Percentiles rank a stretch among this genome's conserved stretches.
These are phyloP conservation scores for Andrena hattorfiana DNA, from an alignment of 2,888 invertebrate species.

Conservation along the genomic window DNA sequence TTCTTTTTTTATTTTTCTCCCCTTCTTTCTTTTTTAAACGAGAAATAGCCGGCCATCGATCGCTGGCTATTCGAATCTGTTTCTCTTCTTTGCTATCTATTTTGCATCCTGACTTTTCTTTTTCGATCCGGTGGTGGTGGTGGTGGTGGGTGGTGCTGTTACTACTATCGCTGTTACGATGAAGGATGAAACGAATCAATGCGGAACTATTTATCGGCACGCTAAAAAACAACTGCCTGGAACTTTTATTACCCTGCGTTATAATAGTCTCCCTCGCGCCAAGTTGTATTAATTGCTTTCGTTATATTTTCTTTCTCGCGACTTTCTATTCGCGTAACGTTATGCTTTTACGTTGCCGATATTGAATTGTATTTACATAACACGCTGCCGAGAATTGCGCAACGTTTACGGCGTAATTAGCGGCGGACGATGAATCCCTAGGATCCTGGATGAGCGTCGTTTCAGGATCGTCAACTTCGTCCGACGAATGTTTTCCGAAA, in stretches of 20 bases:
- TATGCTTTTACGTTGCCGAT: neutral
- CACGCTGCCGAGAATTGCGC: neutral
- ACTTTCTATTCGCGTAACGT: neutral
- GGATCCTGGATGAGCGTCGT: slow-evolving; percentile 33
- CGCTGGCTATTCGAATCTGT: slow-evolving; percentile 40
- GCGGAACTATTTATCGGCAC: neutral
- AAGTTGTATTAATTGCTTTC: neutral
- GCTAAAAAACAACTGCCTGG: slow-evolving; percentile 17
- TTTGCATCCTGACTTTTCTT: slow-evolving; percentile 15
- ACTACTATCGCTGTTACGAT: slow-evolving; percentile 3
- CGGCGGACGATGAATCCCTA: slow-evolving; percentile 21
- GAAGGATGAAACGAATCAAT: slow-evolving; percentile 32
- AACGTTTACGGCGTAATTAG: slow-evolving; percentile 5
- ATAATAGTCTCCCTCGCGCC: neutral
- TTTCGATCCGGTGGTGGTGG: slow-evolving; percentile 15
- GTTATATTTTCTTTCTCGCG: neutral
- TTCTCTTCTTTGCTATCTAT: slow-evolving; percentile 39
- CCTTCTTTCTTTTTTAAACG: slow-evolving; percentile 26
- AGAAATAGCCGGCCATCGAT: slow-evolving; percentile 23
- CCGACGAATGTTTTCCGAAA: slow-evolving; percentile 2
- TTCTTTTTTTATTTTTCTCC: slow-evolving; percentile 78
- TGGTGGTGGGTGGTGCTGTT: slow-evolving; percentile 26
- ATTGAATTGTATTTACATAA: slow-evolving; percentile 2
- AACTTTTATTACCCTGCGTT: slow-evolving; percentile 13
- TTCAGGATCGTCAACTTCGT: slow-evolving; percentile 11